A percentile compares a stretch with the other conserved stretches of the same genome.
Conservation (phyloP, 2,797 vertebrate genomes). For the Hylomyscus alleni region DNA sequence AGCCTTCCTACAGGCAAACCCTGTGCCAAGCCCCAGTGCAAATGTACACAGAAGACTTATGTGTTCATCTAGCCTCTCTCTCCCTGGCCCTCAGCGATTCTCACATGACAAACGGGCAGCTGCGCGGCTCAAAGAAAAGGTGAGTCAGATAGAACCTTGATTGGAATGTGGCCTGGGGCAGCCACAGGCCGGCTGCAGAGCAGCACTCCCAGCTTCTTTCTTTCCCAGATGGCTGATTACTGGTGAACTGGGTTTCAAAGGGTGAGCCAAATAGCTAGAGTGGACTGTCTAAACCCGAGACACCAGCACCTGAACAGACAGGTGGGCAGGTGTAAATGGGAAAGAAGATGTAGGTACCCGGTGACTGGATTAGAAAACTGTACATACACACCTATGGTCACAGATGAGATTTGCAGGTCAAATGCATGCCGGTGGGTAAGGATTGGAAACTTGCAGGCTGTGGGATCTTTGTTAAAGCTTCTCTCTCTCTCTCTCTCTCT, state of each 20-base stretch:
- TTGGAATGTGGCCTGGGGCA: neutral
- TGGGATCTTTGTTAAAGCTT: constrained; percentile 20
- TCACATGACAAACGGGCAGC: neutral
- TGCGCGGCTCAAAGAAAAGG: neutral
- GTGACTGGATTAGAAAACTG: neutral
- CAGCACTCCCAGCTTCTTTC: neutral
- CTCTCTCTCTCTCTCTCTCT: constrained; percentile 7
- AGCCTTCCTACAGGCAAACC: neutral
- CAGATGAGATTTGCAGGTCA: constrained; percentile 41
- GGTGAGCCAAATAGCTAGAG: neutral
- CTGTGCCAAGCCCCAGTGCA: neutral
- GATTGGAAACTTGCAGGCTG: neutral
- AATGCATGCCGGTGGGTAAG: neutral
- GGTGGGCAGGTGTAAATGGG: neutral
- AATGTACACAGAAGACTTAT: neutral
- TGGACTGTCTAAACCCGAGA: neutral
- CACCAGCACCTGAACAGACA: neutral
- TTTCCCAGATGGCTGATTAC: neutral
- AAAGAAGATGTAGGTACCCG: neutral
- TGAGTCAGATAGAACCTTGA: neutral
- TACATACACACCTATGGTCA: neutral
- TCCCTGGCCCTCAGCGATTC: neutral
- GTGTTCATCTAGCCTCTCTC: neutral
- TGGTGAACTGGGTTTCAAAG: constrained; percentile 31
- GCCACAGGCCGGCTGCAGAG: neutral